These are phyloP conservation scores for Dreissena polymorpha DNA, from an alignment of 1,140 invertebrate genomes.

Conservation along the genomic window DNA sequence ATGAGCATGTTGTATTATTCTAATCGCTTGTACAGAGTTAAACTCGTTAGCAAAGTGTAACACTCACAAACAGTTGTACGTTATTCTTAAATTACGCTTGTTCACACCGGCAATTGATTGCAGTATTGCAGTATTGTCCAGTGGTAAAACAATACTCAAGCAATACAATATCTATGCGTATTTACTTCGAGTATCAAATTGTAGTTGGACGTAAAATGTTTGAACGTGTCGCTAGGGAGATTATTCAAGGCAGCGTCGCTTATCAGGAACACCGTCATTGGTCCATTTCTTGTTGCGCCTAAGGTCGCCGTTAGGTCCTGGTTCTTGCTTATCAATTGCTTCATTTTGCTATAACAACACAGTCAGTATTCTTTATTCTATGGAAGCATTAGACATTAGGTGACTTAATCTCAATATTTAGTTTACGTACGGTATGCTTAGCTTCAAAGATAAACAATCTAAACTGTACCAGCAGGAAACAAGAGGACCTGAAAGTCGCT, in stretches of 20 bases:
- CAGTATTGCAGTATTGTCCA: background rate
- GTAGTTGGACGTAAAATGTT: slow-evolving; percentile 1
- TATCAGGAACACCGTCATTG: slow-evolving; percentile 64
- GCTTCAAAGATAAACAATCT: too few relatives aligned
- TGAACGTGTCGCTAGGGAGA: slow-evolving; percentile 34
- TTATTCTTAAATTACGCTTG: too few relatives aligned
- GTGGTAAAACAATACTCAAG: background rate
- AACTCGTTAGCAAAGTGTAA: too few relatives aligned
- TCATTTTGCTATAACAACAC: slow-evolving; percentile 39
- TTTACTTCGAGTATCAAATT: slow-evolving; percentile 30
- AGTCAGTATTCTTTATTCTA: too few relatives aligned
- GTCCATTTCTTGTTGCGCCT: slow-evolving; percentile 21
- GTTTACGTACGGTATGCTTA: background rate
- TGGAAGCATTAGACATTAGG: too few relatives aligned
- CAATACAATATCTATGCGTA: too few relatives aligned
- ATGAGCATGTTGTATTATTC: too few relatives aligned
- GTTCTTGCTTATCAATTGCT: slow-evolving; percentile 26
- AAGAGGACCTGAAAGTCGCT: too few relatives aligned
- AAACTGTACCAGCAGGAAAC: too few relatives aligned
- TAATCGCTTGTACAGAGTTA: too few relatives aligned
- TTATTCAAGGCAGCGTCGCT: slow-evolving; percentile 49
- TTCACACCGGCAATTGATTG: too few relatives aligned
- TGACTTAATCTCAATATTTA: background rate
- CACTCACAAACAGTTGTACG: too few relatives aligned
- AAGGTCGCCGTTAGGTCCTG: slow-evolving; percentile 45